phyloP scores from a whole-genome alignment of 2,888 invertebrate genomes.

The Caenorhabditis doughertyi region DNA sequence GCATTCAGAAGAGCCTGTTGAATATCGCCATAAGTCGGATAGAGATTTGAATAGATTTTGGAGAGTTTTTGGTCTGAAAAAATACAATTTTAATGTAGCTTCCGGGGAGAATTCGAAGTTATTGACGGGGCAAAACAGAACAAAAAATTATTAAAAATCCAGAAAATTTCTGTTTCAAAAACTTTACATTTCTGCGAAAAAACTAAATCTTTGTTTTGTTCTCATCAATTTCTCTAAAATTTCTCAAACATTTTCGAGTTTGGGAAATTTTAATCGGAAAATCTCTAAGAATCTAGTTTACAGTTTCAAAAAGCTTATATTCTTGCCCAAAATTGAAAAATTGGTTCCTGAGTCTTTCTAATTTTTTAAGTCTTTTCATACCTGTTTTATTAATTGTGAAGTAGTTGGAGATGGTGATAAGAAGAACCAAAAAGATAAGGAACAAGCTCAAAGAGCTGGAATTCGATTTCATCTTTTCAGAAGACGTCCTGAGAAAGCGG shows the following conservation, averaged over 20 bases:
- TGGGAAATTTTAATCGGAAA: too few relatives aligned
- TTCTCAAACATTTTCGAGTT: too few relatives aligned
- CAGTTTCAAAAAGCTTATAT: background rate
- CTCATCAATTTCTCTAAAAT: too few relatives aligned
- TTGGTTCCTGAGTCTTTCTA: background rate
- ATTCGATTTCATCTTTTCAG: too few relatives aligned
- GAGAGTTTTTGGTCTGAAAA: background rate
- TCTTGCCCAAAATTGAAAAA: background rate
- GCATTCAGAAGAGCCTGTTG: slow-evolving; percentile 12
- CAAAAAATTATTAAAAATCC: too few relatives aligned
- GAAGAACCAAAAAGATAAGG: background rate
- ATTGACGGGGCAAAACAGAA: too few relatives aligned
- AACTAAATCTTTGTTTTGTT: too few relatives aligned
- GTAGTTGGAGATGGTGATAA: slow-evolving; percentile 20
- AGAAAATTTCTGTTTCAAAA: background rate
- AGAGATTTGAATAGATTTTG: background rate
- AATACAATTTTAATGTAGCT: background rate
- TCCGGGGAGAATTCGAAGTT: too few relatives aligned
- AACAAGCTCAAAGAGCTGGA: background rate
- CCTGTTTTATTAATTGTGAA: slow-evolving; percentile 6
- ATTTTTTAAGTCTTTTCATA: background rate
- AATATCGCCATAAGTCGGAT: background rate
- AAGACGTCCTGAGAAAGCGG: too few relatives aligned
- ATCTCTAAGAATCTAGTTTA: too few relatives aligned
- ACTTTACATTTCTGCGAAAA: background rate